phyloP scores from a whole-genome alignment of 2,113 vertebrate species.

The Tachycineta bicolor region DNA sequence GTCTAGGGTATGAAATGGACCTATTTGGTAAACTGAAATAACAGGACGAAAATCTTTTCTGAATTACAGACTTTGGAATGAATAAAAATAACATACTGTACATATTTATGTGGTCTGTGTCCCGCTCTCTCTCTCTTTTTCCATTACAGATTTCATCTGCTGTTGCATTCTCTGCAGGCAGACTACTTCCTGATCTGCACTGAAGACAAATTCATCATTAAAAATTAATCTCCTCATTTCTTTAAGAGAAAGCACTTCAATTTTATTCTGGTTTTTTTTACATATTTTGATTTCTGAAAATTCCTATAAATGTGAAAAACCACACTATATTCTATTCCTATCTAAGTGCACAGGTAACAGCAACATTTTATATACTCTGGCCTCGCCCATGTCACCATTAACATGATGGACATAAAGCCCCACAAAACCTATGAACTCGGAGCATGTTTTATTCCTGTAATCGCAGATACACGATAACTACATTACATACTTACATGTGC shows the following conservation, averaged over 20 bases:
- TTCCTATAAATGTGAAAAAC: background rate
- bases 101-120: background rate
- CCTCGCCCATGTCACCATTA: background rate
- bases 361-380: background rate
- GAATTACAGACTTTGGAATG: background rate
- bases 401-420: background rate
- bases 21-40: background rate
- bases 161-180: background rate
- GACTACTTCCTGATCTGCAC: background rate
- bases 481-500: background rate
- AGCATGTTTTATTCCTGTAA: background rate
- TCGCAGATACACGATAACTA: background rate
- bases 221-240: background rate
- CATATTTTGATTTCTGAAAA: background rate
- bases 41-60: background rate
- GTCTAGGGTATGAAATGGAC: background rate
- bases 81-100: slow-evolving; percentile 1
- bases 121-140: background rate
- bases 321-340: background rate
- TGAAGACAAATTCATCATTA: background rate
- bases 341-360: background rate
- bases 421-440: background rate
- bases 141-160: background rate
- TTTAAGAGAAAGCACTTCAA: background rate
- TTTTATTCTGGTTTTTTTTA: background rate